phyloP scores from a whole-genome alignment of 2,113 vertebrate species.

The Bucco capensis region DNA sequence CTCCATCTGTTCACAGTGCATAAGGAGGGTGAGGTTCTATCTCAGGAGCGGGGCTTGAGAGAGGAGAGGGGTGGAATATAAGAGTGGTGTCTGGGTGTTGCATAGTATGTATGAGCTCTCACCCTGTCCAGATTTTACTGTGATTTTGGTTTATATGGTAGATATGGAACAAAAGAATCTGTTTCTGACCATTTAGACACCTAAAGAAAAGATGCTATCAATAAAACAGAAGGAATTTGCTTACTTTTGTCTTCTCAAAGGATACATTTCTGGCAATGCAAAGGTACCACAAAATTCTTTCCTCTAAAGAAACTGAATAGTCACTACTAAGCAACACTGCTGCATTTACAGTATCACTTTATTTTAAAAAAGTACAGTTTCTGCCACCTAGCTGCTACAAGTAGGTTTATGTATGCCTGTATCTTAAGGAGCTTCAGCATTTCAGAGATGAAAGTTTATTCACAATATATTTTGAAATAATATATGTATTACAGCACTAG shows the following conservation, averaged over 20 bases:
- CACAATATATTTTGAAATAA: not conserved
- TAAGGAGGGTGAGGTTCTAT: too few relatives aligned
- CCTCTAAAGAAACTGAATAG: not conserved
- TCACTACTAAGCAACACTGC: not conserved
- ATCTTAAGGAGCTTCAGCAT: not conserved
- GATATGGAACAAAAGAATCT: not conserved
- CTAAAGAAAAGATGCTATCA: not conserved
- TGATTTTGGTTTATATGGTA: too few relatives aligned
- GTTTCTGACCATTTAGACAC: not conserved
- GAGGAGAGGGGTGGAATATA: too few relatives aligned
- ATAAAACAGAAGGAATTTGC: not conserved
- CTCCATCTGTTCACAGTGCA: too few relatives aligned
- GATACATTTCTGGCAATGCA: not conserved
- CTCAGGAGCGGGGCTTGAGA: too few relatives aligned
- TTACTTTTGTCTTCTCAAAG: not conserved
- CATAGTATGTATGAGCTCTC: too few relatives aligned
- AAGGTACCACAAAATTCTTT: not conserved
- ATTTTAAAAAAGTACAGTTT: slow-evolving; percentile 6
- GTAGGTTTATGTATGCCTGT: not conserved
- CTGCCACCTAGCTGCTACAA: slow-evolving; percentile 53
- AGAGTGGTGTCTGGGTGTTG: too few relatives aligned
- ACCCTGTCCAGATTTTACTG: too few relatives aligned
- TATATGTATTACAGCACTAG: not conserved
- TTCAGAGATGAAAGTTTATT: not conserved
- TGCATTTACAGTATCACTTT: not conserved